Conservation (phyloP, 2,888 invertebrate genomes). For the Macrophya annulata region DNA sequence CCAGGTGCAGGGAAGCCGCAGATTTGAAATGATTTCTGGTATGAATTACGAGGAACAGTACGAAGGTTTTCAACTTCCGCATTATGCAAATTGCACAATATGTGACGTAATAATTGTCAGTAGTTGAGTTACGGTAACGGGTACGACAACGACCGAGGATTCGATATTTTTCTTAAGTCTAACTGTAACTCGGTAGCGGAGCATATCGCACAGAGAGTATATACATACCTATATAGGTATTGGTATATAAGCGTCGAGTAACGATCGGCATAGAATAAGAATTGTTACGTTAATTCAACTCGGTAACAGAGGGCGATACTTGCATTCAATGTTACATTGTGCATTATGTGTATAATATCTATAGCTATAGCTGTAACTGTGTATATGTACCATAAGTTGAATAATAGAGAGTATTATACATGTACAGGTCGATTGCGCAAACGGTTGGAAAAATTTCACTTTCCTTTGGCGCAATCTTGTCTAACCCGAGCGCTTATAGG, state of each 20-base stretch:
- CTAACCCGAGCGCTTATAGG: constrained; percentile 4
- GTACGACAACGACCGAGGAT: constrained; percentile 14
- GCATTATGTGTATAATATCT: not conserved
- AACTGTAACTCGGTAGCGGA: not conserved
- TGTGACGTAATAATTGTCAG: constrained; percentile 4
- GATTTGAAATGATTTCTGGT: constrained; percentile 28
- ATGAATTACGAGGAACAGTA: not conserved
- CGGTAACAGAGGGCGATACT: constrained; percentile 13
- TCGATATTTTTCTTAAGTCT: not conserved
- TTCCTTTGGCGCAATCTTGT: constrained; percentile 47
- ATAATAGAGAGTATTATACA: constrained; percentile 35
- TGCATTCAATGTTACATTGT: not conserved
- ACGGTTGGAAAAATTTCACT: constrained; percentile 54
- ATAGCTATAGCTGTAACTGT: not conserved
- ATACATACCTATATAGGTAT: no score
- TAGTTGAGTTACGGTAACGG: not conserved
- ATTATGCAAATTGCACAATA: constrained; percentile 47
- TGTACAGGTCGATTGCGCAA: constrained; percentile 46
- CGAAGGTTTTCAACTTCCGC: constrained; percentile 43
- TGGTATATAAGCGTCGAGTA: not conserved
- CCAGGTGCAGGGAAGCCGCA: not conserved
- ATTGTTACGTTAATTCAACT: not conserved
- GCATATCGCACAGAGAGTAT: not conserved
- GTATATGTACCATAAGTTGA: constrained; percentile 21
- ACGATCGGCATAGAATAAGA: no score